Evolutionary conservation across 2,113 vertebrate genomes (phyloP).

Genomic region (Poecilia latipinna): DNA sequence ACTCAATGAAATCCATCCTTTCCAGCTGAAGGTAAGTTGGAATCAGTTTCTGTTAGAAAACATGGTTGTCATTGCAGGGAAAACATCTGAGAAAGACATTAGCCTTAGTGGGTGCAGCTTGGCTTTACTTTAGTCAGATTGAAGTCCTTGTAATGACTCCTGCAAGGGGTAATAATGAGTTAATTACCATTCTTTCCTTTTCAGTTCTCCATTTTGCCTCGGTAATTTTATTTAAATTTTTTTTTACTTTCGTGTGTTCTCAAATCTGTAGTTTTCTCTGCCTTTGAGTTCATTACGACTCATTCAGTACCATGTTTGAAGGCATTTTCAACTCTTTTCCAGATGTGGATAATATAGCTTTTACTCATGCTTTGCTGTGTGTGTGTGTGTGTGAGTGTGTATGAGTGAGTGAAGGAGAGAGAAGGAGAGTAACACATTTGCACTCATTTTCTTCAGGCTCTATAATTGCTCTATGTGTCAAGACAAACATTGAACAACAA

Average conservation of each 20-base stretch:
- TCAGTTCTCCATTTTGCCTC: neutral
- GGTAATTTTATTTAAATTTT: neutral
- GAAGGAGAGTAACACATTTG: too few relatives aligned
- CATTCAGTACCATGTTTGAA: constrained; percentile 37
- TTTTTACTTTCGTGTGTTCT: neutral
- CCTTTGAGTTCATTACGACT: neutral
- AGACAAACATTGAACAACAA: neutral
- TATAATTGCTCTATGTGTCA: too few relatives aligned
- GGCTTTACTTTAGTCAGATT: constrained; percentile 38
- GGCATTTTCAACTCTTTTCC: constrained; percentile 7
- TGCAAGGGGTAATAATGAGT: constrained; percentile 15
- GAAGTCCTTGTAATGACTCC: constrained; percentile 21
- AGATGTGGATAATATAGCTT: constrained; percentile 39
- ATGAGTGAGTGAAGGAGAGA: too few relatives aligned
- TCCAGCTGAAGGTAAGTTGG: constrained; percentile 88
- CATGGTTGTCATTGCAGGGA: neutral
- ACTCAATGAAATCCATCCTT: constrained; percentile 89
- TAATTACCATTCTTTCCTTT: constrained; percentile 30
- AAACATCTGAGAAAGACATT: neutral
- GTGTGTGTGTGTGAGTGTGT: too few relatives aligned
- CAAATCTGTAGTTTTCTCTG: constrained; percentile 3
- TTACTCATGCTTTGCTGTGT: neutral
- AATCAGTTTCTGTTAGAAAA: neutral
- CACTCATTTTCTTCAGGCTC: too few relatives aligned
- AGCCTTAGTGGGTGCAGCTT: constrained; percentile 10